Evolutionary conservation across 2,113 vertebrate species (phyloP), one percentile per base, ranked within the genome.

Genomic region (Oncorhynchus gorbuscha): DNA sequence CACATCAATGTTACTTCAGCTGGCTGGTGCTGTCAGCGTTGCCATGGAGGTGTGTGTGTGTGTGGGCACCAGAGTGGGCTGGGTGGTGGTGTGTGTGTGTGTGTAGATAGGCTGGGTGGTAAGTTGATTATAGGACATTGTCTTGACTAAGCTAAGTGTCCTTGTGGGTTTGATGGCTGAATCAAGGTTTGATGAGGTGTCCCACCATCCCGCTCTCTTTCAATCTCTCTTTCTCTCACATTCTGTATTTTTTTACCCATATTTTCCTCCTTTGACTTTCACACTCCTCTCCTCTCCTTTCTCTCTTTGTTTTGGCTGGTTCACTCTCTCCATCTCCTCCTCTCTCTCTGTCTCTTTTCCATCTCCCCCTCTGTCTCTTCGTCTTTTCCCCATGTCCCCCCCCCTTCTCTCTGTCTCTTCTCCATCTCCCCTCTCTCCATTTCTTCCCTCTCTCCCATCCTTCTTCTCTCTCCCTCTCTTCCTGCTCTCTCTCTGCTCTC

Each of bases 81-180:
- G 58, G 55, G 71, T 30, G 35, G 22, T 9, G 51, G 51, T 79
- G 83, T 83, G 88, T 30, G 51, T 79, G 83, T 83, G 88, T 30
- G 86, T 78, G 67, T 76, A 76, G 79, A 71, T 84, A 13, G 78
- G 68, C 79, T 73, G 61, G 76, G 55, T 61, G 51, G 78, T 89
- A 90, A 89, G 81, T 83, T 79, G 78, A 90, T 92, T 89, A 91
- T 70, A 69, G 74, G 79, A 86, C 81, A 87, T 83, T 82, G 86
- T 85, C 81, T 82, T 82, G 87, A 90, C 87, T n/a, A 73, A 75
- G 72, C 59, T 78, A 79, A 55, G 51, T 71, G 86, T 89, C 90
- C 83, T 84, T 86, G 86, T 84, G 68, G 71, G 75, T 85, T 78
- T 81, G 66, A 81, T 18, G 70, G 71, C 74, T 71, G 69, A 77